Percentiles rank a stretch among this genome's conserved stretches.
Conservation (phyloP, 2,797 vertebrate species). For the Meriones psammophilus region DNA sequence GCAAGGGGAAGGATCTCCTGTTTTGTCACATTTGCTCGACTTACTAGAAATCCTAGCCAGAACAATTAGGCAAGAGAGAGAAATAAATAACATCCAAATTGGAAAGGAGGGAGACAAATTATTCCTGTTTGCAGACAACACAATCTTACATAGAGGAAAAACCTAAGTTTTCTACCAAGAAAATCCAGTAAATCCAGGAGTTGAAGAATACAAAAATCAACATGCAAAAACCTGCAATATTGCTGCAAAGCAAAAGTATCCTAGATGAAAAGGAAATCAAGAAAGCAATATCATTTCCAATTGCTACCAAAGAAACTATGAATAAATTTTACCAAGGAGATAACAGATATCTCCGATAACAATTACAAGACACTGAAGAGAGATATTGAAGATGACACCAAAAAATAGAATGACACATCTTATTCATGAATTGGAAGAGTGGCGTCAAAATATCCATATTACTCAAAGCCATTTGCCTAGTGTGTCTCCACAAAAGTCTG, state of each 20-base stretch:
- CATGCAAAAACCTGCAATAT: not conserved
- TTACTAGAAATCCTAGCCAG: constrained; percentile 3
- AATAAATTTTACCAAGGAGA: not conserved
- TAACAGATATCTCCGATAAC: not conserved
- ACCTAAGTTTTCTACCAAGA: not conserved
- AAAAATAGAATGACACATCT: not conserved
- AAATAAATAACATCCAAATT: constrained; percentile 42
- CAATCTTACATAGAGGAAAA: not conserved
- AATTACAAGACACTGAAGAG: not conserved
- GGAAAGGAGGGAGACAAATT: constrained; percentile 39
- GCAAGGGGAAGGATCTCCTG: not conserved
- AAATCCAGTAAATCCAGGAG: not conserved
- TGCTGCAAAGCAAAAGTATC: too few relatives aligned
- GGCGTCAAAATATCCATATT: not conserved
- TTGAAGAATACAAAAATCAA: not conserved
- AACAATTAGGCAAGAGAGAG: constrained; percentile 25
- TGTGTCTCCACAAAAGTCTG: not conserved
- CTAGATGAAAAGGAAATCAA: not conserved
- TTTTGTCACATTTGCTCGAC: not conserved
- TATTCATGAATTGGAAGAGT: not conserved
- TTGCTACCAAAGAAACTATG: not conserved
- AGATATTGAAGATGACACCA: not conserved
- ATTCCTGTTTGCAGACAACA: not conserved
- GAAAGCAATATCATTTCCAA: not conserved
- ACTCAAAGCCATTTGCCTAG: not conserved